Percentiles rank a stretch among this genome's conserved stretches.
Evolutionary conservation across 2,797 vertebrate species (phyloP).

Genomic region (Alcedo atthis): DNA sequence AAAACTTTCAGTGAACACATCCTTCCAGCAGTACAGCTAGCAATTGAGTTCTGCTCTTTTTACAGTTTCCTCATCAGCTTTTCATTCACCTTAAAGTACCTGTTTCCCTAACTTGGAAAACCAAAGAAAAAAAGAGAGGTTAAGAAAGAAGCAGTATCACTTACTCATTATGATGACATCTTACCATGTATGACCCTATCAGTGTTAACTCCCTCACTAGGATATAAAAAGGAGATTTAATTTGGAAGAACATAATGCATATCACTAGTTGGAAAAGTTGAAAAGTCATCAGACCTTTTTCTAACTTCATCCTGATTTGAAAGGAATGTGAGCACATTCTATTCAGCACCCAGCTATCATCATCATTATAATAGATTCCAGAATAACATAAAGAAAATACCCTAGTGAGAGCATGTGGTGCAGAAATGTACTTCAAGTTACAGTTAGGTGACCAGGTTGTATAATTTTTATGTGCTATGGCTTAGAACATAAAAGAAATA

Average conservation of each 20-base stretch:
- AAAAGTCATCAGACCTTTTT: not conserved
- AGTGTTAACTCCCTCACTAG: not conserved
- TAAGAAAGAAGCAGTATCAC: not conserved
- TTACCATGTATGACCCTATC: not conserved
- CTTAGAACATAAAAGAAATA: not conserved
- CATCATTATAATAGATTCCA: not conserved
- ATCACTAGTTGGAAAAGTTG: not conserved
- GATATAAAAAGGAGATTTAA: not conserved
- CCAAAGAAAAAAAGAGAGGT: not conserved
- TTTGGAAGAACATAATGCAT: not conserved
- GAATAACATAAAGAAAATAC: not conserved
- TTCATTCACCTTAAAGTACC: not conserved
- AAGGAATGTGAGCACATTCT: not conserved
- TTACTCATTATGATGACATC: not conserved
- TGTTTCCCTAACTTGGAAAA: not conserved
- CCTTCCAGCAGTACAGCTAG: not conserved
- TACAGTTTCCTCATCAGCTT: not conserved
- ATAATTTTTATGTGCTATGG: not conserved
- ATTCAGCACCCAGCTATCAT: not conserved
- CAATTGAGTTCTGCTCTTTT: not conserved
- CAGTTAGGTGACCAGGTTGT: not conserved
- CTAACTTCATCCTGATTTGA: not conserved
- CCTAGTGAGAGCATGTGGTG: not conserved
- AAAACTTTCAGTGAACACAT: not conserved
- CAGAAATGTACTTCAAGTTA: not conserved